Conservation (phyloP, 2,888 invertebrate species). For the Augochlorella aurata region DNA sequence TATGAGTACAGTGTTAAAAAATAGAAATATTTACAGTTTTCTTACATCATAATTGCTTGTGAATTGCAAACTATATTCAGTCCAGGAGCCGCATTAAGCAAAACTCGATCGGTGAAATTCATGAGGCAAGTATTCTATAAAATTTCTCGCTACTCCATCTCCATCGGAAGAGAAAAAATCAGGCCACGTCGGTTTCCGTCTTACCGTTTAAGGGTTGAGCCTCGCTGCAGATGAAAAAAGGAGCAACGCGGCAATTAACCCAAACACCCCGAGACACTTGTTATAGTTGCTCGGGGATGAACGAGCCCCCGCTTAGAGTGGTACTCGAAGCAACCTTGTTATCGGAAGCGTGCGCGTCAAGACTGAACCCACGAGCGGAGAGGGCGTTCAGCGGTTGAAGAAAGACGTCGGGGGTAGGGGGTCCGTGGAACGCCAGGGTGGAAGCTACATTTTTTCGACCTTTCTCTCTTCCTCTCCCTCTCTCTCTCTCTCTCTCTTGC, state of each 20-base stretch:
- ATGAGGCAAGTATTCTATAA: not conserved
- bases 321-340: conserved; percentile 55
- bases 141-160: not conserved
- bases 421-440: conserved; percentile 32
- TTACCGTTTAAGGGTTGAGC: conserved; percentile 2
- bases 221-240: conserved; percentile 6
- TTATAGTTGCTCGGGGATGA: conserved; percentile 42
- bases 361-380: conserved; percentile 48
- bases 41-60: not conserved
- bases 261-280: conserved; percentile 49
- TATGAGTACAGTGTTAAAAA: no score
- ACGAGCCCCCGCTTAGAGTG: conserved; percentile 29
- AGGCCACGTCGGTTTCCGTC: not conserved
- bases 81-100: no score
- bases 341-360: conserved; percentile 61
- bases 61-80: not conserved
- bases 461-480: conserved; percentile 10
- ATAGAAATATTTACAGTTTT: not conserved
- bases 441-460: conserved; percentile 59
- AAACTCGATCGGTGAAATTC: not conserved
- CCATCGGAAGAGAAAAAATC: not conserved
- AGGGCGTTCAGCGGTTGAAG: conserved; percentile 1
- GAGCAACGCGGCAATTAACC: conserved; percentile 51
- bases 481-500: no score
- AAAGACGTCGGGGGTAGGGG: conserved; percentile 14